Conservation (phyloP, 2,888 invertebrate genomes). For the Proisotoma minuta region DNA sequence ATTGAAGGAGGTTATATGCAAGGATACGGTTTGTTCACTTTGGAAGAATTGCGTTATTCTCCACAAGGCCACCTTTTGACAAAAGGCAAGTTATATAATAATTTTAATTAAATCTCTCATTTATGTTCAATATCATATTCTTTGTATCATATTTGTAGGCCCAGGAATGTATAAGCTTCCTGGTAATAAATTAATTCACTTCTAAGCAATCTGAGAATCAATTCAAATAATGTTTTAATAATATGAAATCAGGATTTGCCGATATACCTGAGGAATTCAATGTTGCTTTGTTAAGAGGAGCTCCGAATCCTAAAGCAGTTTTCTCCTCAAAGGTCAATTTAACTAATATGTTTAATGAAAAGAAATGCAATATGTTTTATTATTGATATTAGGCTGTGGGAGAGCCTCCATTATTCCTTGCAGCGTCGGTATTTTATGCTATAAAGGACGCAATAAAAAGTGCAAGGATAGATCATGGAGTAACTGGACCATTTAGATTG, state of each 20-base stretch:
- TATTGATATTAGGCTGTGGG: conserved; percentile 79
- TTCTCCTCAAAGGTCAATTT: conserved; percentile 82
- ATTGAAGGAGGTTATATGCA: conserved; percentile 92
- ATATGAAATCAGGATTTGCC: no score
- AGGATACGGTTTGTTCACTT: conserved; percentile 85
- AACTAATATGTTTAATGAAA: not conserved
- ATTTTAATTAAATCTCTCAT: not conserved
- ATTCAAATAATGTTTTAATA: conserved; percentile 63
- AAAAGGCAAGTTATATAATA: conserved; percentile 63
- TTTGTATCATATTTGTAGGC: no score
- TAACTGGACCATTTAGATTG: conserved; percentile 58
- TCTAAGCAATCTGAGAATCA: not conserved
- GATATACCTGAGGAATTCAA: conserved; percentile 90
- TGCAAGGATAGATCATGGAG: conserved; percentile 68
- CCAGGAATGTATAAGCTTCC: conserved; percentile 94
- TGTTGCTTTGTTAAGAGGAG: conserved; percentile 84
- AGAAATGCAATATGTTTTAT: conserved; percentile 6
- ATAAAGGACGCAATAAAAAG: conserved; percentile 80
- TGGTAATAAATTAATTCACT: conserved; percentile 50
- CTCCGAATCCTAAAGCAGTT: conserved; percentile 82
- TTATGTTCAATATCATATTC: conserved; percentile 3
- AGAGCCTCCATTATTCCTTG: conserved; percentile 89
- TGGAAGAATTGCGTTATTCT: conserved; percentile 84
- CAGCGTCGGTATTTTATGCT: conserved; percentile 80
- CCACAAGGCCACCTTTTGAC: conserved; percentile 76